These are phyloP conservation scores for Andrena fulva DNA, from an alignment of 2,888 invertebrate genomes.

Conservation along the genomic window DNA sequence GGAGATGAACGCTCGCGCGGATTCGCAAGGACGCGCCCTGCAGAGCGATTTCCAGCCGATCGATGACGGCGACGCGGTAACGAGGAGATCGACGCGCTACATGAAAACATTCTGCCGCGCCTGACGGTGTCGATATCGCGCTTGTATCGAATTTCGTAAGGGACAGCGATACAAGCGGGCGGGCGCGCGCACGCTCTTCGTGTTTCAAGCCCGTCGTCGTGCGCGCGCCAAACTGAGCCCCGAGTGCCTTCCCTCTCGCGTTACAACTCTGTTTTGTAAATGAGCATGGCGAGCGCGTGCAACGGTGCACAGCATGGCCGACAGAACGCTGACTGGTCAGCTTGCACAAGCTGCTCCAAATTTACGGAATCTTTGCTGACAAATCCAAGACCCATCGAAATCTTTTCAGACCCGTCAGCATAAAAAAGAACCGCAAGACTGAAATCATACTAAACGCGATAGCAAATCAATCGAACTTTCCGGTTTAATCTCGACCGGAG, in stretches of 20 bases:
- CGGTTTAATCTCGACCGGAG: neutral
- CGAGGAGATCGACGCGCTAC: constrained; percentile 47
- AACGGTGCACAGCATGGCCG: neutral
- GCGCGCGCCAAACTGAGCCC: constrained; percentile 51
- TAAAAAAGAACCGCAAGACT: no score
- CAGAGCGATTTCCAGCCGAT: constrained; percentile 17
- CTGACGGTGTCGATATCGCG: constrained; percentile 66
- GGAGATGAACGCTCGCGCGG: constrained; percentile 1
- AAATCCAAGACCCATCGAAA: no score
- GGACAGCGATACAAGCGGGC: constrained; percentile 50
- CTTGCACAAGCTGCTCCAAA: no score
- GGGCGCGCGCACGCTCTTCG: constrained; percentile 31
- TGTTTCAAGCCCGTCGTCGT: constrained; percentile 44
- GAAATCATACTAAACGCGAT: no score
- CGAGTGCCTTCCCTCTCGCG: constrained; percentile 52
- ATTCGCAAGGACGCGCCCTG: constrained; percentile 21
- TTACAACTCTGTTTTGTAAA: constrained; percentile 57
- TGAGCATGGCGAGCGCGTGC: neutral
- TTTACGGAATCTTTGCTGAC: no score
- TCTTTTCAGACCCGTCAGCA: no score
- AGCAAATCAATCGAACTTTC: neutral
- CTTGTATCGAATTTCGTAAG: constrained; percentile 66
- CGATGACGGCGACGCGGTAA: constrained; percentile 37
- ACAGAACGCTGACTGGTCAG: neutral
- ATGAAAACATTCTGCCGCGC: constrained; percentile 60